phyloP scores from a whole-genome alignment of 2,888 invertebrate genomes.

The Lottia scabra region DNA sequence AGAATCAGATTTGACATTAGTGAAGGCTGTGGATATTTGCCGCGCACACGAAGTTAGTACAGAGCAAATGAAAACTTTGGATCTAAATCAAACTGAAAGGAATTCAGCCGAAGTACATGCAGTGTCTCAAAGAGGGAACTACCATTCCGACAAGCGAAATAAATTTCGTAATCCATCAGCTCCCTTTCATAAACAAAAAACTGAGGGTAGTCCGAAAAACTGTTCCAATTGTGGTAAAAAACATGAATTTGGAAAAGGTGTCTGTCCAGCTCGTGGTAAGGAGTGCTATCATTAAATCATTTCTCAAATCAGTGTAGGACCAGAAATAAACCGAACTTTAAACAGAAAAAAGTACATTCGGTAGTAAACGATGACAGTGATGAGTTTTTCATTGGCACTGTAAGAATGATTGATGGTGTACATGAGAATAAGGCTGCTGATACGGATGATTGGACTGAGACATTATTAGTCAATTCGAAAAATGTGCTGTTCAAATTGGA shows the following conservation, averaged over 20 bases:
- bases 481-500: too few species aligned
- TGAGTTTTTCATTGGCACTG: too few species aligned
- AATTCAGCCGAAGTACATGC: too few species aligned
- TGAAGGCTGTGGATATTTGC: slow-evolving; percentile 10
- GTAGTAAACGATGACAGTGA: too few species aligned
- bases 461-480: too few species aligned
- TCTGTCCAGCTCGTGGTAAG: slow-evolving; percentile 19
- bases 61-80: background rate
- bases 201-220: background rate
- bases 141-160: background rate
- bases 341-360: too few species aligned
- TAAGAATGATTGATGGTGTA: background rate
- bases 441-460: too few species aligned
- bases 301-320: slow-evolving; percentile 13
- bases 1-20: slow-evolving; percentile 8
- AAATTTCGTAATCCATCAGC: background rate
- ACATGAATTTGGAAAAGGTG: slow-evolving; percentile 9
- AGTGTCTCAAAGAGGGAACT: background rate
- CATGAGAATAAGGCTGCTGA: background rate
- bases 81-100: too few species aligned
- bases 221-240: slow-evolving; percentile 16
- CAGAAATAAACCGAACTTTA: background rate
- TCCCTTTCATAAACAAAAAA: background rate
- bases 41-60: slow-evolving; percentile 11
- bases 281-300: slow-evolving; percentile 19